phyloP scores from a whole-genome alignment of 2,888 invertebrate genomes.

The Hirtodrosophila confusa region DNA sequence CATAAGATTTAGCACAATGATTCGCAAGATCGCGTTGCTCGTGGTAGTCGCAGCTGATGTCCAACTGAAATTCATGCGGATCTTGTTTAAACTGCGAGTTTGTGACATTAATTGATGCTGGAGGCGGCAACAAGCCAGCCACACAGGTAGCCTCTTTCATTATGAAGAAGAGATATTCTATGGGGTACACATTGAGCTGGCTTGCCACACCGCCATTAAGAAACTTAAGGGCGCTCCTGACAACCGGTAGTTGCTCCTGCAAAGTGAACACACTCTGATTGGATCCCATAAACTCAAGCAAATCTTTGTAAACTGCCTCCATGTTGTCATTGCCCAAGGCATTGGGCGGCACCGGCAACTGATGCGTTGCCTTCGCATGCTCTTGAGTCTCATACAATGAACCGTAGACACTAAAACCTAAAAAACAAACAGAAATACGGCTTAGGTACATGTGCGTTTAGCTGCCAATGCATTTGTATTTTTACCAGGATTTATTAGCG shows the following conservation, averaged over 20 bases:
- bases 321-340: constrained; percentile 27
- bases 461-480: background rate
- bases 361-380: constrained; percentile 19
- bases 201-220: constrained; percentile 10
- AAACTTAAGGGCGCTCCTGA: constrained; percentile 13
- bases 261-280: constrained; percentile 27
- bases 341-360: constrained; percentile 33
- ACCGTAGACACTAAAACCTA: constrained; percentile 16
- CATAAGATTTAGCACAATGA: constrained; percentile 33
- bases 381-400: constrained; percentile 6
- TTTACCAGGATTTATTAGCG: constrained; percentile 41
- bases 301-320: constrained; percentile 13
- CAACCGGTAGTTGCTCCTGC: constrained; percentile 7
- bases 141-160: constrained; percentile 30
- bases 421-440: background rate
- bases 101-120: constrained; percentile 9
- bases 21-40: constrained; percentile 1
- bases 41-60: constrained; percentile 32
- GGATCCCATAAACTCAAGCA: constrained; percentile 8
- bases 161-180: constrained; percentile 35
- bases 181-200: constrained; percentile 28
- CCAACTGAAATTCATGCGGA: constrained; percentile 1
- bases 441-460: background rate
- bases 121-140: constrained; percentile 4
- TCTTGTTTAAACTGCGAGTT: constrained; percentile 16